Percentiles rank a stretch among this genome's conserved stretches.
These are phyloP conservation scores for Schrankia costaestrigalis DNA, from an alignment of 2,888 invertebrate genomes.

Conservation along the genomic window DNA sequence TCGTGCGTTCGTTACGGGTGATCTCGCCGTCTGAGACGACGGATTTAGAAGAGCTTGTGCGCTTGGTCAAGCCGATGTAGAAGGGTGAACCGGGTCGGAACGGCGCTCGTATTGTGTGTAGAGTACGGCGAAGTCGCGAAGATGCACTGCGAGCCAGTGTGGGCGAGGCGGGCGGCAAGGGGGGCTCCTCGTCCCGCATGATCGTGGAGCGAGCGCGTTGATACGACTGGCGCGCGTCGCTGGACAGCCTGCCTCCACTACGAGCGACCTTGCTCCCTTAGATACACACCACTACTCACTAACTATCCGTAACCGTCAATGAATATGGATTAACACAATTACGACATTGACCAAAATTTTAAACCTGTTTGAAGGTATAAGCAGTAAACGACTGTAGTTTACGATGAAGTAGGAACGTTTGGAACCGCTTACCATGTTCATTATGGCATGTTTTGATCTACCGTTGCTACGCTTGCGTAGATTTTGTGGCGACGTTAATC, in stretches of 20 bases:
- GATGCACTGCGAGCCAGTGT: slow-evolving; percentile 43
- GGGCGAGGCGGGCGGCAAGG: slow-evolving; percentile 49
- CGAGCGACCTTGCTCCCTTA: slow-evolving; percentile 58
- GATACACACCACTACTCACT: slow-evolving; percentile 49
- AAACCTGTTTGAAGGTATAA: neutral
- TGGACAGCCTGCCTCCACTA: slow-evolving; percentile 35
- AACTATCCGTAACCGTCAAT: slow-evolving; percentile 31
- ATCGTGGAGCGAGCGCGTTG: slow-evolving; percentile 50
- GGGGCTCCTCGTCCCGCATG: slow-evolving; percentile 63
- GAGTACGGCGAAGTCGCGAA: slow-evolving; percentile 72
- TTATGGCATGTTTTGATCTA: neutral
- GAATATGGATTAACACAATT: slow-evolving; percentile 28
- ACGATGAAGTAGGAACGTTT: neutral
- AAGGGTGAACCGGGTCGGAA: slow-evolving; percentile 77
- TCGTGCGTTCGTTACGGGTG: slow-evolving; percentile 73
- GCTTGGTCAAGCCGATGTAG: slow-evolving; percentile 73
- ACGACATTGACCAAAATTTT: neutral
- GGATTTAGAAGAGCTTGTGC: slow-evolving; percentile 66
- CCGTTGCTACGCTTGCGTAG: neutral
- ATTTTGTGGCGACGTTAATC: too few species aligned
- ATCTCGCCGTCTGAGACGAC: slow-evolving; percentile 74
- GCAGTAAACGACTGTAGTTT: too few species aligned
- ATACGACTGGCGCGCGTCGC: slow-evolving; percentile 56
- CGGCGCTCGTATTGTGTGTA: slow-evolving; percentile 73
- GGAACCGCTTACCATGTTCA: neutral